Percentiles rank a stretch among this genome's conserved stretches.
Evolutionary conservation across 2,113 vertebrate species (phyloP).

Genomic region (Etheostoma spectabile): DNA sequence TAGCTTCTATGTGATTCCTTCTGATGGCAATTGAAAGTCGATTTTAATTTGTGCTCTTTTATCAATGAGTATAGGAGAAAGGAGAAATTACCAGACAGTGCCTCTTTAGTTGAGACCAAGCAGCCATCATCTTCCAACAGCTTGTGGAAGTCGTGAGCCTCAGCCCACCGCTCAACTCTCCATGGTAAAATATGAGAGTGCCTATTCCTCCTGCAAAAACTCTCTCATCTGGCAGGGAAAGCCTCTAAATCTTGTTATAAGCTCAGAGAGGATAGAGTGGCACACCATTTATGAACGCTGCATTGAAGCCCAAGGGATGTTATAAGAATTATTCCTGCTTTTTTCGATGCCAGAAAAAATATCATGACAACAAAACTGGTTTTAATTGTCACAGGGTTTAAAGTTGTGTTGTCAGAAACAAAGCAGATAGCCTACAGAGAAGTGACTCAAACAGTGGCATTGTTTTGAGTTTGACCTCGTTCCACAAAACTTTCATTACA

Average conservation of each 20-base stretch:
- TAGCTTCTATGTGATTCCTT: slow-evolving; percentile 19
- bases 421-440: slow-evolving; percentile 6
- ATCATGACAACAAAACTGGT: slow-evolving; percentile 35
- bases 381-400: slow-evolving; percentile 53
- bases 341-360: slow-evolving; percentile 44
- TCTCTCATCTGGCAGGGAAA: slow-evolving; percentile 78
- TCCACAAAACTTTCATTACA: neutral
- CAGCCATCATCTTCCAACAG: slow-evolving; percentile 46
- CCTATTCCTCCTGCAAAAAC: slow-evolving; percentile 70
- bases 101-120: slow-evolving; percentile 19
- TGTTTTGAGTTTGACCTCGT: slow-evolving; percentile 31
- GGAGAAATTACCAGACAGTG: slow-evolving; percentile 1
- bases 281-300: slow-evolving; percentile 75
- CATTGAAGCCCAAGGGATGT: slow-evolving; percentile 63
- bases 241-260: slow-evolving; percentile 82
- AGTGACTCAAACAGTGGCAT: slow-evolving; percentile 9
- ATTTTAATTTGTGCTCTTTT: slow-evolving; percentile 38
- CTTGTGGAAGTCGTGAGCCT: slow-evolving; percentile 41
- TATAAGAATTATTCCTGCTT: slow-evolving; percentile 67
- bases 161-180: slow-evolving; percentile 52
- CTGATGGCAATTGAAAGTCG: slow-evolving; percentile 24
- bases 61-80: neutral
- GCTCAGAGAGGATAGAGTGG: slow-evolving; percentile 80
- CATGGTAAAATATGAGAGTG: slow-evolving; percentile 55
- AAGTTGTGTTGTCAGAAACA: slow-evolving; percentile 30